A percentile compares a stretch with the other conserved stretches of the same genome.
Evolutionary conservation across 2,113 vertebrate species (phyloP).

Genomic region (Anoura caudifer): DNA sequence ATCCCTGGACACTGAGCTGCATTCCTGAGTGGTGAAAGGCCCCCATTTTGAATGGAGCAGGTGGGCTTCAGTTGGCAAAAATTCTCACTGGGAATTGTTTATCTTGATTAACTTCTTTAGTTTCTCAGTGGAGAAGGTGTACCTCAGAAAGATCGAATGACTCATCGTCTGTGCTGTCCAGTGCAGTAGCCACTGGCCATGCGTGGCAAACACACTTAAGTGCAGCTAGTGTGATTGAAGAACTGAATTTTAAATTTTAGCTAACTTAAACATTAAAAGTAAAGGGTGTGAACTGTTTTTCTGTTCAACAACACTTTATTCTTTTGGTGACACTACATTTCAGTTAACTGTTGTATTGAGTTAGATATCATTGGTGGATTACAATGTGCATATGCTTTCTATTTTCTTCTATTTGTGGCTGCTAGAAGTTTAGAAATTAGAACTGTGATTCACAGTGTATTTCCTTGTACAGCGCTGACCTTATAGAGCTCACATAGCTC

Average conservation of each 20-base stretch:
- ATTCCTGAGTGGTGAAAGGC: neutral
- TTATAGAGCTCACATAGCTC: neutral
- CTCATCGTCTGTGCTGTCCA: no score
- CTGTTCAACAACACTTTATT: neutral
- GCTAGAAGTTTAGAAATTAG: neutral
- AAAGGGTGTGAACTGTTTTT: neutral
- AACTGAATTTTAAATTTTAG: neutral
- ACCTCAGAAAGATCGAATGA: neutral
- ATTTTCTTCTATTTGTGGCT: neutral
- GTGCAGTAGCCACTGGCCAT: neutral
- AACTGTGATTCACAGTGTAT: neutral
- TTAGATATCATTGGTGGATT: neutral
- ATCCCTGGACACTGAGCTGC: neutral
- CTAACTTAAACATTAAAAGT: neutral
- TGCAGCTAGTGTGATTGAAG: neutral
- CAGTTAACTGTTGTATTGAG: neutral
- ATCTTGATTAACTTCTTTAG: neutral
- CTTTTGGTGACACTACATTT: neutral
- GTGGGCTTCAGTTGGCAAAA: neutral
- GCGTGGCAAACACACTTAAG: neutral
- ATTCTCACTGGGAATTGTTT: neutral
- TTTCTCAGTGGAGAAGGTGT: neutral
- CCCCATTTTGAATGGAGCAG: neutral
- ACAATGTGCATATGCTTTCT: neutral
- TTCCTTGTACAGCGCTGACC: neutral